Evolutionary conservation across 1,140 invertebrate species (phyloP), one percentile per base, ranked within the genome.

Genomic region (Paralvinella palmiformis): DNA sequence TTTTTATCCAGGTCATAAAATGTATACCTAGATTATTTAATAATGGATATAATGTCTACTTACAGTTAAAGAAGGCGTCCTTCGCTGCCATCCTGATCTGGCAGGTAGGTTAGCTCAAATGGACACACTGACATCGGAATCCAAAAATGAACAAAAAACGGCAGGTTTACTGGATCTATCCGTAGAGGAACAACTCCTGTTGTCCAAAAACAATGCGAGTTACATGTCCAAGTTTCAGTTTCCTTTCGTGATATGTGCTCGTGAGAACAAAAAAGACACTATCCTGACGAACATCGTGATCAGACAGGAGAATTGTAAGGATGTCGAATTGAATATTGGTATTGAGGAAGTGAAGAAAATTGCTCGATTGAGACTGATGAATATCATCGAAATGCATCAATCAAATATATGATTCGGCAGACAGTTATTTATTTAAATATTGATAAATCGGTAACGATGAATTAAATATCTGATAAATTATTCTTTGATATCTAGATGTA

Each of bases 331-430:
- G 0, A 68, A 73, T 7, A 85, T 73, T 61, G 85, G 84, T 32
- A 84, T 88, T 7, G 81, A 84, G 58, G 86, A 88, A 81, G 86
- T 89, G 0, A 88, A 88, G 72, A 88, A 87, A 76, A 88, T 89
- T 62, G 84, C 84, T 71, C 81, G 78, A 63, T 70, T 86, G 24
- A 78, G 86, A 68, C 83, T 88, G n/a, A n/a, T n/a, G n/a, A n/a
- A n/a, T n/a, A n/a, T n/a, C n/a, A n/a, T n/a, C n/a, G n/a, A n/a
- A n/a, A n/a, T n/a, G n/a, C n/a, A n/a, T n/a, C n/a, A n/a, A n/a
- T n/a, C n/a, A n/a, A n/a, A n/a, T n/a, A n/a, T n/a, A n/a, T n/a
- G n/a, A n/a, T n/a, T n/a, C n/a, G n/a, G n/a, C n/a, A n/a, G n/a
- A n/a, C n/a, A n/a, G n/a, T n/a, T n/a, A n/a, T n/a, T n/a, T n/a